Evolutionary conservation across 2,888 invertebrate genomes (phyloP), one percentile per base, ranked within the genome.

Genomic region (Melolontha melolontha): DNA sequence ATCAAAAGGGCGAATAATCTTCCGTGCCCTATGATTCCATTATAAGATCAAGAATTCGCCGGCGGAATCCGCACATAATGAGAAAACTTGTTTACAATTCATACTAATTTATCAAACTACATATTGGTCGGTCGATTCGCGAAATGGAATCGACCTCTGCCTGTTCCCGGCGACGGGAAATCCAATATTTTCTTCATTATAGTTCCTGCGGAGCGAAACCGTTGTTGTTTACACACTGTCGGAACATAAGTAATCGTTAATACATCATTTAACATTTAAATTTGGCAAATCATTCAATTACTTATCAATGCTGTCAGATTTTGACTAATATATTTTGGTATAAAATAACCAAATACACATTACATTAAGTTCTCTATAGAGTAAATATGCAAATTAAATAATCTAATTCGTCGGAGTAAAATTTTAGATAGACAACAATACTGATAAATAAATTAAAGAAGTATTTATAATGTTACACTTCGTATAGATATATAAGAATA

Each of bases 201-300:
- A 16, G 16, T 54, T 10, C 22, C 17, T 34, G 5, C 10, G 34
- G 34, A 34, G 34, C 34, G 34, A 34, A 54, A 14, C 34, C 17
- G 12, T 54, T 54, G 52, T 52, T 52, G 54, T 54, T 54, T 54
- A 40, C 54, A 54, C 54, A 16, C 39, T 40, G 40, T 54, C 54
- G 40, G 27, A 40, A 40, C 40, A 54, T 16, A 40, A 54, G 54
- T 54, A 40, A 54, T 54, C 39, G 16, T 39, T 16, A 54, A 54
- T 39, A 54, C 54, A 39, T 39, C 54, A 39, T 40, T 54, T 40
- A 54, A 39, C 16, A 54, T 54, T 54, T 39, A 54, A 40, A 54
- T 54, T 54, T 40, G 11, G 40, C 54, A 39, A 54, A 54, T 39
- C 54, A 39, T 40, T 54, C 54, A 40, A 54, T 54, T 39, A 54